Conservation (phyloP, 2,797 vertebrate genomes). For the Siniperca obscura region DNA sequence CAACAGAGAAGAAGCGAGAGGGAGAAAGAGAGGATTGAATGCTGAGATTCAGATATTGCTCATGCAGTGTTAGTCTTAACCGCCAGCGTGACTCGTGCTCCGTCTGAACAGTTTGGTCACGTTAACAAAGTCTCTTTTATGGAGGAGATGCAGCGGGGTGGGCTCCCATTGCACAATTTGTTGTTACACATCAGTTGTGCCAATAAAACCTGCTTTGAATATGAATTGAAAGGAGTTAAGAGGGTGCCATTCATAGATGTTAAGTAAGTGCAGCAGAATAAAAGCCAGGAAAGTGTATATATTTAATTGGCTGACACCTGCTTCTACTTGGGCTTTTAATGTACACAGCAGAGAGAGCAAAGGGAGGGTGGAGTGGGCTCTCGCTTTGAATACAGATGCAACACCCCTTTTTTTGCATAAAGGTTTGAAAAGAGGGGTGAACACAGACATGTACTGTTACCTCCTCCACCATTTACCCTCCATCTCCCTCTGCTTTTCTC, state of each 20-base stretch:
- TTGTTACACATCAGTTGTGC: slow-evolving; percentile 73
- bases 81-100: slow-evolving; percentile 67
- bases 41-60: slow-evolving; percentile 67
- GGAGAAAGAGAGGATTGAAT: slow-evolving; percentile 36
- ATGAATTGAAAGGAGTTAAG: slow-evolving; percentile 78
- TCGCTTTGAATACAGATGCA: slow-evolving; percentile 78
- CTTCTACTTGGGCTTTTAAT: slow-evolving; percentile 78
- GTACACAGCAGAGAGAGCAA: slow-evolving; percentile 68
- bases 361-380: slow-evolving; percentile 64
- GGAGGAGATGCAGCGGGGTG: slow-evolving; percentile 54
- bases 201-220: slow-evolving; percentile 80
- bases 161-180: slow-evolving; percentile 65
- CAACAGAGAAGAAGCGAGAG: slow-evolving; percentile 34
- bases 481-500: slow-evolving; percentile 40
- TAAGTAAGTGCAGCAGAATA: slow-evolving; percentile 71
- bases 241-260: slow-evolving; percentile 76
- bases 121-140: slow-evolving; percentile 80
- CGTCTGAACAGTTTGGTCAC: slow-evolving; percentile 62
- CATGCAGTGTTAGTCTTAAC: slow-evolving; percentile 58
- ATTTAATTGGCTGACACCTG: slow-evolving; percentile 82
- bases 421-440: slow-evolving; percentile 67
- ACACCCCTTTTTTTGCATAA: slow-evolving; percentile 72
- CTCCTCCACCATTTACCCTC: slow-evolving; percentile 59
- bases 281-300: slow-evolving; percentile 80
- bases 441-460: slow-evolving; percentile 70